Conservation (phyloP, 2,797 vertebrate genomes). For the Gastrophryne carolinensis region DNA sequence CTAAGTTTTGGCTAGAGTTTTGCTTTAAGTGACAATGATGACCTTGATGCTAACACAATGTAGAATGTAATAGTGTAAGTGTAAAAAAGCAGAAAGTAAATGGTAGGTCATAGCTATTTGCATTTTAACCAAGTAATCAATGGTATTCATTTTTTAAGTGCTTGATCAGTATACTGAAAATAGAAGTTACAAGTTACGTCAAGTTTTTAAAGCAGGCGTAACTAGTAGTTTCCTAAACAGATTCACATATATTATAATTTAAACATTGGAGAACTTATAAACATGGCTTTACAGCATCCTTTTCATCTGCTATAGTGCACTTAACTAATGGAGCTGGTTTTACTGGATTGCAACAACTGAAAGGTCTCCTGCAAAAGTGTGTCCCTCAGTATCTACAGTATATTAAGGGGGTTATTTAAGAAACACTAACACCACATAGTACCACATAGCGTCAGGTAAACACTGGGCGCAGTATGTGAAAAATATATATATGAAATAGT, state of each 20-base stretch:
- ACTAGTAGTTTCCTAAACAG: neutral
- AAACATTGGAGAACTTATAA: conserved; percentile 8
- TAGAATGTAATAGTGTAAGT: no score
- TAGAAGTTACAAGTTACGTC: neutral
- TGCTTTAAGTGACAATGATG: no score
- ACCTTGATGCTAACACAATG: no score
- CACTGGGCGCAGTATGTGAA: no score
- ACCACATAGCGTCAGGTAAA: no score
- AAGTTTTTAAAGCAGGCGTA: neutral
- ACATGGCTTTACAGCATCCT: neutral
- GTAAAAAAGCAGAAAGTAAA: no score
- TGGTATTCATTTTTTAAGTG: neutral
- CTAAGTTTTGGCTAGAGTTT: no score
- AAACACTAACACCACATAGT: no score
- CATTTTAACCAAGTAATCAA: neutral
- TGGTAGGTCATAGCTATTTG: neutral
- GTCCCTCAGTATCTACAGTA: no score
- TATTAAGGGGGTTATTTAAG: no score
- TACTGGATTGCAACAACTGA: neutral
- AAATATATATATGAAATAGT: no score
- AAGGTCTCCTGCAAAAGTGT: no score
- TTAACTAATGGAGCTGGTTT: conserved; percentile 13
- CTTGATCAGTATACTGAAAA: neutral
- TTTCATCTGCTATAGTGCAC: conserved; percentile 11
- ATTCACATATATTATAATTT: neutral